Evolutionary conservation across 2,888 invertebrate genomes (phyloP), one percentile per base, ranked within the genome.

Genomic region (Folsomia manolachei): DNA sequence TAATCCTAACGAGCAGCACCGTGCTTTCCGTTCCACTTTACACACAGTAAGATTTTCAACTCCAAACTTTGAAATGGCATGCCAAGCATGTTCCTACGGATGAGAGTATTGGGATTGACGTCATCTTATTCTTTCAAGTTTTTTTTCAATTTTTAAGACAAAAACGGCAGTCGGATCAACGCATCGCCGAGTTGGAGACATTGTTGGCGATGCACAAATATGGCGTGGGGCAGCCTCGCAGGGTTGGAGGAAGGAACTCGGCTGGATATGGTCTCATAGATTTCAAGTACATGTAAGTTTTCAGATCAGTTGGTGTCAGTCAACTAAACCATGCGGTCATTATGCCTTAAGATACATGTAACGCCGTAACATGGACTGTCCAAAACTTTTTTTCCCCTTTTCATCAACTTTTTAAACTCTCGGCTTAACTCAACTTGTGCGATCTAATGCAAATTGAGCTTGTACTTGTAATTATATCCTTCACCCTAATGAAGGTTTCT

Each of bases 141-240:
- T 39, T 39, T 56, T 19, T 56, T 19, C 56, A n/a, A n/a, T n/a
- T n/a, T n/a, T n/a, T 24, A 81, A 85, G 87, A 76, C 84, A 85
- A 65, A 87, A 87, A 80, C 83, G 87, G 63, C 86, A 87, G 25
- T 88, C 88, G 25, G 88, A 88, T 81, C 88, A 88, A 81, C 83
- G 88, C 71, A 81, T 88, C 70, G 88, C 88, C 25, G 88, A 88
- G 82, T 82, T 88, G 79, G 87, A 88, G 80, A 88, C 88, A 2
- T 81, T 87, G 25, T 75, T 88, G 69, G 87, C 86, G 1, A 83
- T 88, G 74, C 82, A 84, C 21, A 86, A 85, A 78, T 84, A 87
- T 82, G 84, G 84, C 74, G 27, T 24, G 7, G 63, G 75, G 26
- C n/a, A n/a, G n/a, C 64, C 69, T 63, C 69, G 61, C 21, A 71